These are phyloP conservation scores for Chaetogeoica ovagalla DNA, from an alignment of 2,888 invertebrate genomes.

Conservation along the genomic window DNA sequence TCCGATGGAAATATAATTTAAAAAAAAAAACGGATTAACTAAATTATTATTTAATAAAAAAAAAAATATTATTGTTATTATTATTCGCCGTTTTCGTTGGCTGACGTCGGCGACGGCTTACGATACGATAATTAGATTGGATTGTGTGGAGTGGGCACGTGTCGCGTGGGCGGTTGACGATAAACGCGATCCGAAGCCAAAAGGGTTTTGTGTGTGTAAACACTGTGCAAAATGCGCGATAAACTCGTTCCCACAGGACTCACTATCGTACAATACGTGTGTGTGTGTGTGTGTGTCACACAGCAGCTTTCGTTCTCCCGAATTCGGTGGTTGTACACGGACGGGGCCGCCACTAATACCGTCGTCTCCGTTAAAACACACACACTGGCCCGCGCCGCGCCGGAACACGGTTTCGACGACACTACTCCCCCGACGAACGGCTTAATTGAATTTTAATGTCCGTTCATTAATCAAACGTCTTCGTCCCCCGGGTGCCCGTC, in stretches of 20 bases:
- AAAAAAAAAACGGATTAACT: no score
- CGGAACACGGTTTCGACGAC: background rate
- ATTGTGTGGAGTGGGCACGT: slow-evolving; percentile 5
- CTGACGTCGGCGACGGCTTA: no score
- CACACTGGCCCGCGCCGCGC: background rate
- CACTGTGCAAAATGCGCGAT: slow-evolving; percentile 48
- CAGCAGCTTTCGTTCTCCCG: no score
- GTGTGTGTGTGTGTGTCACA: no score
- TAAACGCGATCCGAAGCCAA: slow-evolving; percentile 15
- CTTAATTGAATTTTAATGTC: slow-evolving; percentile 58
- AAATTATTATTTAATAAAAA: no score
- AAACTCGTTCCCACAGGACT: slow-evolving; percentile 47
- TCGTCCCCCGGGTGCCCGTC: background rate
- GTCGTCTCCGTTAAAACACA: no score
- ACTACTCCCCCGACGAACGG: background rate
- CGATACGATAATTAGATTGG: slow-evolving; percentile 22
- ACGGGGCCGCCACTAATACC: background rate
- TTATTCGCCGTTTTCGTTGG: no score
- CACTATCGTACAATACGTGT: background rate
- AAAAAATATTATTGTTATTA: background rate
- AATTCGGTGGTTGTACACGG: no score
- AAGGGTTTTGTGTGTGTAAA: slow-evolving; percentile 47
- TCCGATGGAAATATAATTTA: no score
- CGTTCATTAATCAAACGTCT: slow-evolving; percentile 55
- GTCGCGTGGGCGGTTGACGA: slow-evolving; percentile 20